These are phyloP conservation scores for Lacerta viridis DNA, from an alignment of 2,797 vertebrate species.

Conservation along the genomic window DNA sequence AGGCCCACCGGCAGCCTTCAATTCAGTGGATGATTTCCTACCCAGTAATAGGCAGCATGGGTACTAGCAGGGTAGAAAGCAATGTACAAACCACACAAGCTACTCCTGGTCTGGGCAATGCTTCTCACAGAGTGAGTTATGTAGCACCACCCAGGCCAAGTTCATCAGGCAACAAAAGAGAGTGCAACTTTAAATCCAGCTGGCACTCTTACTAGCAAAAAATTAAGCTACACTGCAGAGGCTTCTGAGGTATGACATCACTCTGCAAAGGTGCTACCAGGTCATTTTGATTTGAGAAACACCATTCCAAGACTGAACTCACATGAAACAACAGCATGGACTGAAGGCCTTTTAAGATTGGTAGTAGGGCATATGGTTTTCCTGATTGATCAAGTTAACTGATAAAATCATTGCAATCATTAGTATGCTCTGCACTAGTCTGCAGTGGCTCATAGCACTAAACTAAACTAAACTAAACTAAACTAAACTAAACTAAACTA, in stretches of 20 bases:
- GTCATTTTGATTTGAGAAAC: background rate
- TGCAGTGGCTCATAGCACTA: conserved; percentile 24
- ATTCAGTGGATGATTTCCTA: background rate
- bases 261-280: background rate
- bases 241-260: background rate
- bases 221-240: background rate
- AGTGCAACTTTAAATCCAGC: background rate
- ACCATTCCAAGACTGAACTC: background rate
- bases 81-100: background rate
- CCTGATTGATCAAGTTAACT: conserved; percentile 13
- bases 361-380: background rate
- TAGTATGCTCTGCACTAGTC: conserved; percentile 4
- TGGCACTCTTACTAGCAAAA: background rate
- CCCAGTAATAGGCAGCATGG: too few species aligned
- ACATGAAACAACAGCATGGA: background rate
- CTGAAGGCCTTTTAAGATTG: background rate
- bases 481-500: background rate
- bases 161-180: background rate
- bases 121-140: background rate
- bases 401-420: conserved; percentile 4
- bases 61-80: background rate
- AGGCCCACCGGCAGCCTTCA: background rate
- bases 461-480: conserved; percentile 32
- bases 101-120: background rate
- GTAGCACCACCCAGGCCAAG: background rate